Evolutionary conservation across 2,797 vertebrate species (phyloP), one percentile per base, ranked within the genome.

Genomic region (Falco peregrinus): DNA sequence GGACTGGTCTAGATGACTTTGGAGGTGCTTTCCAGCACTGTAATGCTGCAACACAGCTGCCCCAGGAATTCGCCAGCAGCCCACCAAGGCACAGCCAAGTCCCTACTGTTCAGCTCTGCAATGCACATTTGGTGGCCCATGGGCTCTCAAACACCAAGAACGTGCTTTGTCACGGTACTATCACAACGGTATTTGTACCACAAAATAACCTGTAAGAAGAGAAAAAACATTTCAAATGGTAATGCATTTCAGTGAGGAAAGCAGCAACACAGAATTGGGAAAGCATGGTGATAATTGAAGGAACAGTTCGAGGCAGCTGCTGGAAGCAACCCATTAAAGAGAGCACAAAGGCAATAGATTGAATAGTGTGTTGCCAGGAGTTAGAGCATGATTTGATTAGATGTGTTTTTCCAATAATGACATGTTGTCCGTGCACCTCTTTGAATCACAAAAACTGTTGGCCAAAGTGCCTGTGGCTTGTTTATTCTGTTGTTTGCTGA

Each of bases 371-470:
- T 54, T 89, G 41, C 56, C 79, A 95, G 60, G 29, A 91, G 57
- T 63, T 69, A 39, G 35, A 82, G 13, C 14, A 31, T 64, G 53
- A 86, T 90, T 90, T 91, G 50, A 90, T 84, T 71, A 64, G 33
- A 43, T 35, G 43, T 67, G 57, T 60, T 95, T 94, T 90, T 41
- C 76, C 65, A 37, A 29, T 86, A 85, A 91, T 83, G 85, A 60
- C 35, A 28, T 3, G 5, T 84, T 92, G 59, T 89, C 29, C 45
- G 19, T 59, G 41, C n/a, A 93, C 48, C 45, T 71, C 65, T 65
- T 1, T 10, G 37, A 77, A 70, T 78, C 48, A 84, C 28, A 67
- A 70, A 37, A 43, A 11, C 35, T 60, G 43, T 19, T 88, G 45
- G 39, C 45, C 73, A 94, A 77, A 75, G 50, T 77, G 86, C 65